A percentile compares a stretch with the other conserved stretches of the same genome.
phyloP scores from a whole-genome alignment of 1,140 invertebrate genomes.

The Drosophila ohnishii region DNA sequence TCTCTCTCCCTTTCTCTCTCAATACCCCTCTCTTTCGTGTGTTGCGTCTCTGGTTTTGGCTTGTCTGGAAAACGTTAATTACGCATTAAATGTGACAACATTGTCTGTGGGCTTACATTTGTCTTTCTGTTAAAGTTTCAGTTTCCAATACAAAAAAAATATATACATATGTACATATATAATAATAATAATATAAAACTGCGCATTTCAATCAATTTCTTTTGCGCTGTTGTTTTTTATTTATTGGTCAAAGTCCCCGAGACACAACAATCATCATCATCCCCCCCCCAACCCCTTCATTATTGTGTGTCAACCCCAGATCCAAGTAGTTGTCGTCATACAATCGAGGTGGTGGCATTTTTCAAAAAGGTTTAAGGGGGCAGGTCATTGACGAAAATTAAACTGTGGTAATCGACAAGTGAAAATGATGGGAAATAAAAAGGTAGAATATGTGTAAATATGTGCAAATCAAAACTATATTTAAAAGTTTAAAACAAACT shows the following conservation, averaged over 20 bases:
- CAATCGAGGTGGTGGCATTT: background rate
- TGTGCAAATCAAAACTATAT: background rate
- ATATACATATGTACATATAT: background rate
- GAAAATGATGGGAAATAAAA: background rate
- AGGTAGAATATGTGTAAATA: background rate
- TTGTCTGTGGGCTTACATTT: slow-evolving; percentile 24
- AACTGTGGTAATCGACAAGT: slow-evolving; percentile 39
- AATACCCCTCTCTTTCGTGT: background rate
- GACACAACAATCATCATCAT: background rate
- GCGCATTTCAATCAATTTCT: slow-evolving; percentile 40
- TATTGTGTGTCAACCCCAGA: slow-evolving; percentile 10
- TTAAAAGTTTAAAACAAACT: background rate
- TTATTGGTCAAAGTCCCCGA: slow-evolving; percentile 10
- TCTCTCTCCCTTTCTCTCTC: too few species aligned
- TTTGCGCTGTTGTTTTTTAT: slow-evolving; percentile 17
- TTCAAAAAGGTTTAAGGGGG: slow-evolving; percentile 13
- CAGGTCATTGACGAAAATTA: slow-evolving; percentile 51
- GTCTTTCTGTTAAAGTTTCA: background rate
- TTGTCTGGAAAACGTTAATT: slow-evolving; percentile 57
- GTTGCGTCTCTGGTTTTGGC: background rate
- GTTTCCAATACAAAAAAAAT: background rate
- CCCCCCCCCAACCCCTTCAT: background rate
- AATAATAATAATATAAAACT: slow-evolving; percentile 7
- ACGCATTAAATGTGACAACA: slow-evolving; percentile 45
- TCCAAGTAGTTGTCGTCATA: slow-evolving; percentile 20